phyloP scores from a whole-genome alignment of 2,113 vertebrate species.

The Struthio camelus region DNA sequence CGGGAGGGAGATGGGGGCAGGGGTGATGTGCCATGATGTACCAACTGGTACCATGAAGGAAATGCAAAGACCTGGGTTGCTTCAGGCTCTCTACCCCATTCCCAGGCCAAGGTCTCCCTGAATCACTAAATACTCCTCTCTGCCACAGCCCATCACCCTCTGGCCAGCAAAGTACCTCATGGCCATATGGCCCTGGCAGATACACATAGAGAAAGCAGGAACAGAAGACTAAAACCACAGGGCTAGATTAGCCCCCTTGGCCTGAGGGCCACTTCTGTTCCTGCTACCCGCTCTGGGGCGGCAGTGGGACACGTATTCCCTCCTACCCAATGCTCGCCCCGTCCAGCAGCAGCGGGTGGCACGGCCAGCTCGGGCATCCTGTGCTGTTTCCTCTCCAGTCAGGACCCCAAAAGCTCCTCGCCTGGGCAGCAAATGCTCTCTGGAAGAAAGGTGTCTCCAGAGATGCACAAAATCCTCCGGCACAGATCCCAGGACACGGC shows the following conservation, averaged over 20 bases:
- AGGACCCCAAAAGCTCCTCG: background rate
- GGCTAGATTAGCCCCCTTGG: background rate
- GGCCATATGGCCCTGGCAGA: background rate
- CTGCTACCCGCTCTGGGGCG: background rate
- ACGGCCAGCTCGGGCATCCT: background rate
- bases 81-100: background rate
- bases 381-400: background rate
- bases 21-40: background rate
- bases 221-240: too few relatives aligned
- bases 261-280: background rate
- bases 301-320: background rate
- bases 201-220: background rate
- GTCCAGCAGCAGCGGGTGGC: background rate
- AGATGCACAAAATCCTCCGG: background rate
- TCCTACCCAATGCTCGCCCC: background rate
- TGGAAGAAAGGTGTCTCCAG: background rate
- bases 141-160: background rate
- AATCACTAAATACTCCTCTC: accelerated
- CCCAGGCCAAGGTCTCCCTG: background rate
- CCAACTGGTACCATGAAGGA: accelerated
- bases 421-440: background rate
- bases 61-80: accelerated
- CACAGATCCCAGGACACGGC: too few relatives aligned
- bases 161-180: too few relatives aligned
- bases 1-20: too few relatives aligned